These are phyloP conservation scores for Eumerus sabulonum DNA, from an alignment of 2,888 invertebrate species.

Conservation along the genomic window DNA sequence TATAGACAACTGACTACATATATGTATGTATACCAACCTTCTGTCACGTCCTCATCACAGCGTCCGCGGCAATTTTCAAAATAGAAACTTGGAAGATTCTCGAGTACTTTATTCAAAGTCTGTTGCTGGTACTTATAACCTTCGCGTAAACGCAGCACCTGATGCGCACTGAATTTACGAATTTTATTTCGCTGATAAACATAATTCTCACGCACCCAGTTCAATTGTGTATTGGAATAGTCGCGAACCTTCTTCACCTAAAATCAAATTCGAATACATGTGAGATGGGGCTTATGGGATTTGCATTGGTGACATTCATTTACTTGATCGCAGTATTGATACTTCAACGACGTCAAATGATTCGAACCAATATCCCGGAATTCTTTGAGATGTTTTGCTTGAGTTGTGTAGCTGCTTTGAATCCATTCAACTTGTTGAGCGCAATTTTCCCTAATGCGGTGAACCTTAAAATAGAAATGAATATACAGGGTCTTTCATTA, in stretches of 20 bases:
- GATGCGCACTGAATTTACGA: slow-evolving; percentile 95
- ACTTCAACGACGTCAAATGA: slow-evolving; percentile 90
- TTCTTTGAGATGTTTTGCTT: slow-evolving; percentile 91
- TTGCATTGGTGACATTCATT: slow-evolving; percentile 55
- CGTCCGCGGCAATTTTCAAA: slow-evolving; percentile 96
- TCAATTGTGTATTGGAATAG: slow-evolving; percentile 93
- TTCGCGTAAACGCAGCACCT: slow-evolving; percentile 92
- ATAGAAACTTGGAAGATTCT: slow-evolving; percentile 93
- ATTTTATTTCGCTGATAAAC: slow-evolving; percentile 96
- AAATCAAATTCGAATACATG: slow-evolving; percentile 69
- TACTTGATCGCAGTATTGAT: slow-evolving; percentile 96
- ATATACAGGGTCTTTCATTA: too few relatives aligned
- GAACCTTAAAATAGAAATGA: slow-evolving; percentile 81
- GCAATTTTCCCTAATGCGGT: slow-evolving; percentile 95
- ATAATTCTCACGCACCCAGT: slow-evolving; percentile 97
- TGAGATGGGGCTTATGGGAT: too few relatives aligned
- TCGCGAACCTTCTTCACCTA: slow-evolving; percentile 95
- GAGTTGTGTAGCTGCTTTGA: slow-evolving; percentile 92
- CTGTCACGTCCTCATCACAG: slow-evolving; percentile 80
- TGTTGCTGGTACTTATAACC: slow-evolving; percentile 98
- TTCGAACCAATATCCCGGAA: slow-evolving; percentile 95
- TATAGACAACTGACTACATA: too few relatives aligned
- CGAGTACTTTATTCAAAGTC: slow-evolving; percentile 94
- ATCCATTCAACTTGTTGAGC: slow-evolving; percentile 96
- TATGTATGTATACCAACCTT: slow-evolving; percentile 73